Evolutionary conservation across 2,888 invertebrate species (phyloP).

Genomic region (Cerceris ruficornis): DNA sequence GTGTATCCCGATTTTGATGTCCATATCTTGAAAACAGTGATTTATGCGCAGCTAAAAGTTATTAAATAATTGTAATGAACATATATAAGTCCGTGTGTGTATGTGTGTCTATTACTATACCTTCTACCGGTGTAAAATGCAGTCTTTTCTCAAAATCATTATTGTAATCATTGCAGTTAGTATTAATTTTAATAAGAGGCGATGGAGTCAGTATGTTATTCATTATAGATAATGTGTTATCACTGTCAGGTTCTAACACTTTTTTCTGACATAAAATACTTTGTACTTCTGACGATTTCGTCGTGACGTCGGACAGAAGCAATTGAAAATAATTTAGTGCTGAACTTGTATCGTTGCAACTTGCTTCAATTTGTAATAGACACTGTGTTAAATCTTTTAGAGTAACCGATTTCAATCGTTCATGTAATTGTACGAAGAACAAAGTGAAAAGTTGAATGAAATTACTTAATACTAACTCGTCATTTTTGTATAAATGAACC

Average conservation of each 20-base stretch:
- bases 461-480: conserved; percentile 67
- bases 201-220: conserved; percentile 72
- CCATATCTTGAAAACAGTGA: conserved; percentile 69
- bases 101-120: conserved; percentile 40
- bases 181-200: conserved; percentile 72
- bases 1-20: conserved; percentile 44
- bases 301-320: conserved; percentile 48
- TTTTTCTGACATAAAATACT: conserved; percentile 27
- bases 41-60: conserved; percentile 60
- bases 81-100: background rate
- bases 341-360: conserved; percentile 65
- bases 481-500: conserved; percentile 67
- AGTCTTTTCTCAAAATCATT: conserved; percentile 66
- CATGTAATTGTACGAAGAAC: conserved; percentile 59
- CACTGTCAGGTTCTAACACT: conserved; percentile 27
- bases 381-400: conserved; percentile 65
- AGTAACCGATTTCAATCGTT: conserved; percentile 45
- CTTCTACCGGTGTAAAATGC: conserved; percentile 75
- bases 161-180: conserved; percentile 48
- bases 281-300: conserved; percentile 36
- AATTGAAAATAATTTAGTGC: conserved; percentile 61
- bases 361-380: conserved; percentile 68
- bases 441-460: conserved; percentile 66
- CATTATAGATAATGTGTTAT: conserved; percentile 42
- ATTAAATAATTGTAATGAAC: background rate